Conservation (phyloP, 2,797 vertebrate genomes). For the Lagodon rhomboides region DNA sequence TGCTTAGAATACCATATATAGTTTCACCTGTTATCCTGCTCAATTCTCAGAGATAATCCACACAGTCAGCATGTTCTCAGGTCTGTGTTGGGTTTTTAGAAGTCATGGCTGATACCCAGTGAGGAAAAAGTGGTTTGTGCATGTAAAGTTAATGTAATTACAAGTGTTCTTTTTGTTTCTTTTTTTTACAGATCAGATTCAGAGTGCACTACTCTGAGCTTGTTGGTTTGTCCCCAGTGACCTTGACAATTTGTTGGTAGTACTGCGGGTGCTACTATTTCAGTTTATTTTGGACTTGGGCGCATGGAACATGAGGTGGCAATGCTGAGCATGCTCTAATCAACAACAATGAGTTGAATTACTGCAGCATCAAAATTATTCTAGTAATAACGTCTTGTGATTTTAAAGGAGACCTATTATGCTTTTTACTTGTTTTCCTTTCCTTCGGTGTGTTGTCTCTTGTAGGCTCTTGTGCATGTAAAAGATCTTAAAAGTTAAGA, state of each 20-base stretch:
- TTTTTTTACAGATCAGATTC: conserved; percentile 20
- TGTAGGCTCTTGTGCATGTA: too few species aligned
- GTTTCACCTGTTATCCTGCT: conserved; percentile 83
- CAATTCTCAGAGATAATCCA: conserved; percentile 70
- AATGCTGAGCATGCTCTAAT: not conserved
- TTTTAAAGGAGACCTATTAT: not conserved
- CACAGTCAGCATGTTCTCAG: conserved; percentile 63
- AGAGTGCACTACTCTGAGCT: conserved; percentile 17
- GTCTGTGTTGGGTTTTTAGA: conserved; percentile 51
- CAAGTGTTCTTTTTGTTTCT: not conserved
- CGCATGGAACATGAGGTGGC: not conserved
- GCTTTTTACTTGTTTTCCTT: too few species aligned
- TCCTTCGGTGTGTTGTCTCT: too few species aligned
- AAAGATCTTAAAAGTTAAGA: too few species aligned
- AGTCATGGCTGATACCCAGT: conserved; percentile 34
- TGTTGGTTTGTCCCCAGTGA: conserved; percentile 43
- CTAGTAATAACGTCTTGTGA: not conserved
- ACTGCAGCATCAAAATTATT: not conserved
- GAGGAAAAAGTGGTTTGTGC: conserved; percentile 14
- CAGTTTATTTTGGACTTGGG: conserved; percentile 5
- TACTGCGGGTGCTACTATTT: not conserved
- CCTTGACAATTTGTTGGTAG: conserved; percentile 18
- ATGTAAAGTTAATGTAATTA: conserved; percentile 36
- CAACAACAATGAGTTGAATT: not conserved
- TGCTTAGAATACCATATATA: conserved; percentile 83